Evolutionary conservation across 2,888 invertebrate species (phyloP), one percentile per base, ranked within the genome.

Genomic region (Noctua janthe): DNA sequence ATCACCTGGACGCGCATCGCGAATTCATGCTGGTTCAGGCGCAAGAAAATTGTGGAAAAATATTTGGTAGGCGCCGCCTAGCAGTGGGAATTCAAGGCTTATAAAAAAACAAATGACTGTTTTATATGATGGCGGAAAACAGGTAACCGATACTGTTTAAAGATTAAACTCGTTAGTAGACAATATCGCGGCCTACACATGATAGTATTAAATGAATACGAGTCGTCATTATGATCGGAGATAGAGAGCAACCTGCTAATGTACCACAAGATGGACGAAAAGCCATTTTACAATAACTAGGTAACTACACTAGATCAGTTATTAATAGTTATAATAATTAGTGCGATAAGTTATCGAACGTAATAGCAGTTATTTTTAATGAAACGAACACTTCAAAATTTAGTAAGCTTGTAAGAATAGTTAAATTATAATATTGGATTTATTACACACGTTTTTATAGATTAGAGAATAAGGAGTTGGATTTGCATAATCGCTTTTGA

Each of bases 121-220:
- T 71, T 87, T 76, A 80, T 79, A 70, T 67, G 15, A 87, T 35
- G 74, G 49, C 67, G 77, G 74, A 39, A 64, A 78, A 76, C 7
- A 39, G 17, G 17, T 29, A 78, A 77, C 49, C 56, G 72, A 74
- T 49, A 59, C 54, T 70, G 59, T 79, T 62, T 71, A 77, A 83
- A 85, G 81, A 47, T 54, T 67, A 74, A 72, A 78, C 64, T 87
- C 84, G 85, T 88, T 91, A 91, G 88, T 90, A 87, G 94, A 94
- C 94, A 95, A 94, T 94, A 94, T 92, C 90, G 93, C 92, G 96
- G 96, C 96, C 96, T 95, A 96, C 90, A 83, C 84, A 87, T 82
- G 75, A 88, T 88, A 86, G 85, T 89, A 86, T 81, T 76, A 78
- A 87, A 84, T 74, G 74, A 86, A 84, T 84, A 82, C 79, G 80